Base-by-base conservation (phyloP, 2,888 invertebrate species). In the Shargacucullia verbasci region DNA sequence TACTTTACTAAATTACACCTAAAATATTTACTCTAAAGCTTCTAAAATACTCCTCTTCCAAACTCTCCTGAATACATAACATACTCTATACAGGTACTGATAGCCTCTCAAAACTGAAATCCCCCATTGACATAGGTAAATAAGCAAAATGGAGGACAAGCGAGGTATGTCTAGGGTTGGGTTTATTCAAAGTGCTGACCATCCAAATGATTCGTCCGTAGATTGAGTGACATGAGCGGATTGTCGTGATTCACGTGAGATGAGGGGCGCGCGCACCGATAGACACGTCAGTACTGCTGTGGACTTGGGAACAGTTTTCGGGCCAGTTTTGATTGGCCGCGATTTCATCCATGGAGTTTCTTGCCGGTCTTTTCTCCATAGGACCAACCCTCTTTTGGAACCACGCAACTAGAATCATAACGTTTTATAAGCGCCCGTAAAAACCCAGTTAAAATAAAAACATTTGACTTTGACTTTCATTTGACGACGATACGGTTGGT, bases 161-260 rank as follows among this genome's bases (percentile, higher is more conserved):
- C 2, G 20, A 20, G 20, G 20, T 20, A 20, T n/a, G n/a, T n/a
- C n/a, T 20, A 44, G 12, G 15, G 55, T 31, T 39, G 14, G 15
- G 62, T 53, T 46, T 57, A 61, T 15, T 13, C 48, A 79, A 76
- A 86, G 80, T 85, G 89, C 90, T 89, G 89, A 89, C 80, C 80
- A 85, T 81, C 76, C 77, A 78, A 76, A 74, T 77, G 78, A 78
- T 78, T 70, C 76, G 76, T 58, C 60, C 25, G 63, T 48, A 73
- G 82, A 83, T 84, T 84, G 81, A 81, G 77, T 74, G 76, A 59
- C 78, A 78, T 63, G 69, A 67, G 64, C 52, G 63, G 74, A 78
- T 78, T 70, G 76, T 78, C 75, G 74, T 78, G 76, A 81, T 85
- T 82, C 83, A 82, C 81, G 74, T 77, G 73, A 78, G 81, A 84